phyloP scores from a whole-genome alignment of 2,797 vertebrate species.

The Setipinna tenuifilis region DNA sequence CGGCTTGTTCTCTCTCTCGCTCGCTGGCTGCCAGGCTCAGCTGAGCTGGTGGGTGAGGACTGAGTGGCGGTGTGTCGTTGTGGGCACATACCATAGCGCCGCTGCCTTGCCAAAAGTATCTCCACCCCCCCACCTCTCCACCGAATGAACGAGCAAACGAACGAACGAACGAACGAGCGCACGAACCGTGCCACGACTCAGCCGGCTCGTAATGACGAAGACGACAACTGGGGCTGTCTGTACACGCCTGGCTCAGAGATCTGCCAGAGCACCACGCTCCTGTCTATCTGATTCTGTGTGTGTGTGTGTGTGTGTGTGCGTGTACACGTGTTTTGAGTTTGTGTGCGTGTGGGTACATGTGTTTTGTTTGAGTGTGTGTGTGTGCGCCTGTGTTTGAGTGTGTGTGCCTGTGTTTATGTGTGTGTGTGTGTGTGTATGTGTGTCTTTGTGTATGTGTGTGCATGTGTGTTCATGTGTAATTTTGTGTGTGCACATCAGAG shows the following conservation, averaged over 20 bases:
- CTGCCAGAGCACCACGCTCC: neutral
- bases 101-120: too few species aligned
- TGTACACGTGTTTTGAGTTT: neutral
- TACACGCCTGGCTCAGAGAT: neutral
- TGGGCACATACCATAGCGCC: too few species aligned
- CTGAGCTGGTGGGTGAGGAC: neutral
- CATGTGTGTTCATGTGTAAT: constrained; percentile 47
- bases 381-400: constrained; percentile 47
- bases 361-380: neutral
- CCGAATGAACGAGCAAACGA: too few species aligned
- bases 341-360: neutral
- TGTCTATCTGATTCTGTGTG: neutral
- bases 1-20: too few species aligned
- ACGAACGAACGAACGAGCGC: too few species aligned
- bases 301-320: neutral
- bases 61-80: too few species aligned
- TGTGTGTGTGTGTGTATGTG: neutral
- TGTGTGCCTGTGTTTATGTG: neutral
- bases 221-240: neutral
- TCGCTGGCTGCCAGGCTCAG: too few species aligned
- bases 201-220: neutral
- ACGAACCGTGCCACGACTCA: neutral
- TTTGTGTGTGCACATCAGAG: too few species aligned
- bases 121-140: too few species aligned
- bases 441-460: neutral